These are phyloP conservation scores for Cephus cinctus DNA, from an alignment of 1,140 invertebrate genomes.

Conservation along the genomic window DNA sequence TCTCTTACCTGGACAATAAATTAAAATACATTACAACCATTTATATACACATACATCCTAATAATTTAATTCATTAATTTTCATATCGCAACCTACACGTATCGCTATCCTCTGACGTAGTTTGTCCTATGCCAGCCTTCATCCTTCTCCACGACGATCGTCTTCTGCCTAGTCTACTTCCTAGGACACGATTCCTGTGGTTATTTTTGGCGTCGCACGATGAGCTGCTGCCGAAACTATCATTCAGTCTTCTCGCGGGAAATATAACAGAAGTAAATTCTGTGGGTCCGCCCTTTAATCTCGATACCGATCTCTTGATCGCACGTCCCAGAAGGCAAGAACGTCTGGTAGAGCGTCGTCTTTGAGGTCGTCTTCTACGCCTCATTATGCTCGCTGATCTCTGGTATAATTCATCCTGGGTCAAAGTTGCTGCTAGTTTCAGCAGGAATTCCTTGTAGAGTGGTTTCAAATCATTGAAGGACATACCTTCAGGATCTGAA, in stretches of 20 bases:
- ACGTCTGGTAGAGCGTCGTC: conserved; percentile 43
- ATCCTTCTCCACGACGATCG: conserved; percentile 37
- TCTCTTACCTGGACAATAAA: conserved; percentile 36
- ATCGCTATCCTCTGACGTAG: conserved; percentile 66
- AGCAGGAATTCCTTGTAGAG: conserved; percentile 87
- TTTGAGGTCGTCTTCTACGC: conserved; percentile 58
- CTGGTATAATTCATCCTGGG: conserved; percentile 87
- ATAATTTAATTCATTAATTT: conserved; percentile 2
- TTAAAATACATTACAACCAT: conserved; percentile 8
- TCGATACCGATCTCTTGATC: conserved; percentile 52
- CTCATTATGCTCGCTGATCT: conserved; percentile 87
- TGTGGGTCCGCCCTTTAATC: conserved; percentile 49
- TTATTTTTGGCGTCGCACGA: conserved; percentile 46
- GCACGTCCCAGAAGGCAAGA: conserved; percentile 47
- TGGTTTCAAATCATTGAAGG: conserved; percentile 87
- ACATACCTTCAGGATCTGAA: conserved; percentile 82
- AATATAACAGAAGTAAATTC: conserved; percentile 59
- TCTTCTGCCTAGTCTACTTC: conserved; percentile 42
- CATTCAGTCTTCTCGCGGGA: conserved; percentile 49
- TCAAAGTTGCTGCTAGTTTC: conserved; percentile 81
- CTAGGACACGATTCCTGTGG: conserved; percentile 41
- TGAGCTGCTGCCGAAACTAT: conserved; percentile 50
- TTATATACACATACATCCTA: neutral
- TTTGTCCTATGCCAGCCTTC: conserved; percentile 38
- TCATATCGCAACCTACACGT: conserved; percentile 37